Percentiles rank a stretch among this genome's conserved stretches.
Conservation (phyloP, 2,888 invertebrate genomes). For the Macrophya annulata region DNA sequence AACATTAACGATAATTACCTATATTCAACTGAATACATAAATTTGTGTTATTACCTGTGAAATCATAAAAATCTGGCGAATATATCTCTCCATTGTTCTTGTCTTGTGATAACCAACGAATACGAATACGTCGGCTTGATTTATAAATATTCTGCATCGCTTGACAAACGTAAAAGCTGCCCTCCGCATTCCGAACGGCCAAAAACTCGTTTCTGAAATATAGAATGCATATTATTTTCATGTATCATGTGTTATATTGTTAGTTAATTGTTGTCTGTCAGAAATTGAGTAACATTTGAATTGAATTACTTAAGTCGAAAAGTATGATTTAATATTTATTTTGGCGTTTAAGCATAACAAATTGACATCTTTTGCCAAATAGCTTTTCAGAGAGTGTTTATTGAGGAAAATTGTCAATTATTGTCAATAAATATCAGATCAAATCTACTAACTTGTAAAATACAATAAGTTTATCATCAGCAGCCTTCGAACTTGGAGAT, state of each 20-base stretch:
- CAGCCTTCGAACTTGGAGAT: conserved; percentile 81
- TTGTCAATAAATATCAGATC: neutral
- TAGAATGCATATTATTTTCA: neutral
- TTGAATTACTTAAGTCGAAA: neutral
- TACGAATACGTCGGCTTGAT: conserved; percentile 91
- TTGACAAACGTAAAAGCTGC: conserved; percentile 94
- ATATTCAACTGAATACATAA: conserved; percentile 14
- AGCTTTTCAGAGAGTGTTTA: neutral
- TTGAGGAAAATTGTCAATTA: neutral
- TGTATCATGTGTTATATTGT: neutral
- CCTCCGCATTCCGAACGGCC: conserved; percentile 94
- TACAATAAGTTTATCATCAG: conserved; percentile 91
- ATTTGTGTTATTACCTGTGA: conserved; percentile 83
- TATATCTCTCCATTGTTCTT: conserved; percentile 87
- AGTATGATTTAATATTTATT: neutral
- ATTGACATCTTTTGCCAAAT: neutral
- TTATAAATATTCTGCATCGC: conserved; percentile 95
- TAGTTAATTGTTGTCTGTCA: neutral
- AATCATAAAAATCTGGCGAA: conserved; percentile 94
- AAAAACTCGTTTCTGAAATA: conserved; percentile 90
- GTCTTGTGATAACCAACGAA: conserved; percentile 94
- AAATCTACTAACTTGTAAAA: conserved; percentile 89
- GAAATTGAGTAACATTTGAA: neutral
- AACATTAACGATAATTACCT: conserved; percentile 32
- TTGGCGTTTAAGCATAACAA: neutral